Evolutionary conservation across 2,888 invertebrate species (phyloP).

Genomic region (Gonocerus acuteangulatus): DNA sequence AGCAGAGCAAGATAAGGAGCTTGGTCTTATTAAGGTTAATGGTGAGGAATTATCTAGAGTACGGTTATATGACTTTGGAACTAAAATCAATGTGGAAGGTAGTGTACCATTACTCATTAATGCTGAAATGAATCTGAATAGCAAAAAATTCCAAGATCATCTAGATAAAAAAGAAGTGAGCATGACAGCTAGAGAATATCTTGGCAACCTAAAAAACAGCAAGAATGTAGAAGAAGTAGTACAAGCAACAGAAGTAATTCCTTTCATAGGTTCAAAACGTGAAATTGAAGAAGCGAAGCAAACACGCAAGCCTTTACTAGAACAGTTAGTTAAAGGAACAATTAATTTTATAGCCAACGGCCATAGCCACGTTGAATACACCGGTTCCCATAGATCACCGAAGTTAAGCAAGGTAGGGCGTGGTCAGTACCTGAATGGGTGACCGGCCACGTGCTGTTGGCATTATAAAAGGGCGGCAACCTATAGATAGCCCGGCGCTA

Average conservation of each 20-base stretch:
- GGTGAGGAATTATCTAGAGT: neutral
- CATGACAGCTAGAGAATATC: neutral
- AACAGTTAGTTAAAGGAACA: neutral
- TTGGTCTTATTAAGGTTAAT: slow-evolving; percentile 3
- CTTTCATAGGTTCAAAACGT: neutral
- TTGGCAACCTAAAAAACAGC: neutral
- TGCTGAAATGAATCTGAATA: neutral
- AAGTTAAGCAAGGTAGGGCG: too few species aligned
- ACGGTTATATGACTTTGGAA: neutral
- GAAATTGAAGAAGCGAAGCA: neutral
- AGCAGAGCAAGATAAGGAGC: neutral
- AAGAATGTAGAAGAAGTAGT: neutral
- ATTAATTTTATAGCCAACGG: too few species aligned
- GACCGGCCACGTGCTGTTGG: too few species aligned
- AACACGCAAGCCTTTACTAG: neutral
- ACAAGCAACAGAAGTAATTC: neutral
- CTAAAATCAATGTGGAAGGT: neutral
- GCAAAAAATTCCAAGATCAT: slow-evolving; percentile 1
- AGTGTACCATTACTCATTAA: neutral
- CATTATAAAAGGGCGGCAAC: too few species aligned
- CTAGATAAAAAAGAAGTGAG: slow-evolving; percentile 1
- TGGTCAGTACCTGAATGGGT: too few species aligned
- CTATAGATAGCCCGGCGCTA: too few species aligned
- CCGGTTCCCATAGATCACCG: too few species aligned
- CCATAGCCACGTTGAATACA: too few species aligned